These are phyloP conservation scores for Tenualosa thibaudeaui DNA, from an alignment of 2,797 vertebrate genomes.

Conservation along the genomic window DNA sequence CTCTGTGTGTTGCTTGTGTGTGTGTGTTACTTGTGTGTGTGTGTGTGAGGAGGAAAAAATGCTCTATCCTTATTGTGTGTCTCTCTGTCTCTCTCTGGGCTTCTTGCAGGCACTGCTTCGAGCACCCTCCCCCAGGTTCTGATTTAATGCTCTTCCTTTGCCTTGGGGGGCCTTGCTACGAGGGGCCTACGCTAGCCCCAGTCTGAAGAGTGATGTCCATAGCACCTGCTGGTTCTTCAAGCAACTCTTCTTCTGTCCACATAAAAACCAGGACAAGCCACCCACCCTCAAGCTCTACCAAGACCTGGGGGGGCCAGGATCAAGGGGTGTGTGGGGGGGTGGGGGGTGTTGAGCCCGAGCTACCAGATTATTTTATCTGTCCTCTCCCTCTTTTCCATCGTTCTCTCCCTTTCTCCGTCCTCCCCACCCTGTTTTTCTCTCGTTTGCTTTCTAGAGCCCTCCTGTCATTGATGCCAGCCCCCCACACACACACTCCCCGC, in stretches of 20 bases:
- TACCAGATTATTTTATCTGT: conserved; percentile 77
- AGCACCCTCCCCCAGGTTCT: conserved; percentile 82
- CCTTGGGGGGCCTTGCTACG: conserved; percentile 79
- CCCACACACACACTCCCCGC: conserved; percentile 48
- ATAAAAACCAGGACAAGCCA: conserved; percentile 79
- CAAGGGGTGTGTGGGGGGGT: conserved; percentile 60
- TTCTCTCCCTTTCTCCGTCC: conserved; percentile 59
- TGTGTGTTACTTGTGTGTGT: conserved; percentile 8
- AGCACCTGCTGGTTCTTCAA: conserved; percentile 85
- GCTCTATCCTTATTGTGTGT: conserved; percentile 35
- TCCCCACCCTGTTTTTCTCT: conserved; percentile 52
- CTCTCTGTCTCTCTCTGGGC: conserved; percentile 28
- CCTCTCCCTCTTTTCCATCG: conserved; percentile 59
- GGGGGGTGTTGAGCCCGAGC: conserved; percentile 73
- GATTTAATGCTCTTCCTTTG: conserved; percentile 86
- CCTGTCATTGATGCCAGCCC: conserved; percentile 68
- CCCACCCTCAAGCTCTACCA: conserved; percentile 80
- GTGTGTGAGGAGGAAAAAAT: background rate
- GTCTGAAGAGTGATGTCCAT: conserved; percentile 84
- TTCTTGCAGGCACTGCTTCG: conserved; percentile 74
- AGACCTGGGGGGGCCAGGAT: conserved; percentile 71
- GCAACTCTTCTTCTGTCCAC: conserved; percentile 81
- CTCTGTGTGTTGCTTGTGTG: conserved; percentile 29
- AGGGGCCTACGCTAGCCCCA: conserved; percentile 77
- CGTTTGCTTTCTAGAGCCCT: conserved; percentile 77